Base-by-base conservation (phyloP, 2,113 vertebrate species). In the Pomatorhinus ruficollis region DNA sequence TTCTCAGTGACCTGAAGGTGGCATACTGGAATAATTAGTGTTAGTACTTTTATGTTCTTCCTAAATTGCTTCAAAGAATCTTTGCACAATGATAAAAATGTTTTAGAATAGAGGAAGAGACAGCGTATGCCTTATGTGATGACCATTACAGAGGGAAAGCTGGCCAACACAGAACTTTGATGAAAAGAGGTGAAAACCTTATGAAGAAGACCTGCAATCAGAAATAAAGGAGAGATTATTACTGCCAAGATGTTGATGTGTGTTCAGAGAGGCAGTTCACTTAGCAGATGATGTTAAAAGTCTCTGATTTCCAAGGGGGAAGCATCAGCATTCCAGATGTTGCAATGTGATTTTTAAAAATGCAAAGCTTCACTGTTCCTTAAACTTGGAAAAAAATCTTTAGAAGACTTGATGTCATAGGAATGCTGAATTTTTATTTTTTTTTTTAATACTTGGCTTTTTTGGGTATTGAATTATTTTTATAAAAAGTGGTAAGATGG, bases 1-100 rank as follows among this genome's bases (percentile, higher is more conserved):
- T 89, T 78, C 40, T 71, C 23, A 25, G 44, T 94, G 83, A 82
- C 91, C 89, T 66, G 60, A 92, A 95, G 72, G 60, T 94, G 83
- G 80, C 80, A 93, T 63, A 84, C 47, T 68, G 42, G 65, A 94
- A 86, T 95, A 75, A 83, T 89, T 71, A 78, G 40, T 63, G 61
- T 39, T 75, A 77, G 21, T 63, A n/a, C 33, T 74, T 85, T 50
- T 17, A 25, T 16, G 8, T 60, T 91, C 45, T 80, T 93, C 15
- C 35, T 49, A 31, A 75, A 74, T 64, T n/a, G 47, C 66, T 94
- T 86, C 54, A 71, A 47, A 77, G 40, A 44, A 27, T 54, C 17
- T 59, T 57, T 93, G 25, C 24, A n/a, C 40, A 49, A 15, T 71
- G 39, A 54, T 83, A 65, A 40, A 77, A 65, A 61, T 54, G 25